Evolutionary conservation across 2,113 vertebrate species (phyloP).

Genomic region (Caretta caretta): DNA sequence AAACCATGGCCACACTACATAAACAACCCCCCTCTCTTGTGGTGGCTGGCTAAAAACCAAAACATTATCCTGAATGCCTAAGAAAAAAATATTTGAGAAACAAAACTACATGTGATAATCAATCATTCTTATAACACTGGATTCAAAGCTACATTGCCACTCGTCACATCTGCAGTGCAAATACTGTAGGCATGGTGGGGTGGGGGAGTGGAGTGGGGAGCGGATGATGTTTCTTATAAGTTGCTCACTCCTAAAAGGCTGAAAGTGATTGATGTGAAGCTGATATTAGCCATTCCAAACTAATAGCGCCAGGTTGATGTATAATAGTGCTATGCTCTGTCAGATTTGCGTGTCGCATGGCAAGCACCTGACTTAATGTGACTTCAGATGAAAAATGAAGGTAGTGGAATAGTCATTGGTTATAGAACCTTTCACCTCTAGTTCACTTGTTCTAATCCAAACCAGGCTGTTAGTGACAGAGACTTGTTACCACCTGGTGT

Average conservation of each 20-base stretch:
- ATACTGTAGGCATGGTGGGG: not conserved
- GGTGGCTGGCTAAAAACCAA: not conserved
- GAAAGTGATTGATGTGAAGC: not conserved
- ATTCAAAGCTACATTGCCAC: not conserved
- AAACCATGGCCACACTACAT: not conserved
- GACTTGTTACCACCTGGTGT: not conserved
- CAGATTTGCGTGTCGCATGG: not conserved
- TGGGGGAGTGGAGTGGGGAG: not conserved
- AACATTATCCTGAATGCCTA: not conserved
- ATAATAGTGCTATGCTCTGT: not conserved
- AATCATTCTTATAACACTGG: not conserved
- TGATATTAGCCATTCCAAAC: not conserved
- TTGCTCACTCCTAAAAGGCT: not conserved
- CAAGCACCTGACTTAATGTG: not conserved
- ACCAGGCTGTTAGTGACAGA: not conserved
- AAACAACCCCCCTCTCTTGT: not conserved
- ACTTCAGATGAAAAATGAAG: not conserved
- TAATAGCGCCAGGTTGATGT: not conserved
- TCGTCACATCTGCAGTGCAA: not conserved
- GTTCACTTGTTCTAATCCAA: not conserved
- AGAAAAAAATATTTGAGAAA: not conserved
- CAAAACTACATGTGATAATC: not conserved
- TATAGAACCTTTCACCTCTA: not conserved
- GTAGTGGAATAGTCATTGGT: not conserved
- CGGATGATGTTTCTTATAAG: not conserved